Base-by-base conservation (phyloP, 2,797 vertebrate species). In the Hypotaenidia okinawae region DNA sequence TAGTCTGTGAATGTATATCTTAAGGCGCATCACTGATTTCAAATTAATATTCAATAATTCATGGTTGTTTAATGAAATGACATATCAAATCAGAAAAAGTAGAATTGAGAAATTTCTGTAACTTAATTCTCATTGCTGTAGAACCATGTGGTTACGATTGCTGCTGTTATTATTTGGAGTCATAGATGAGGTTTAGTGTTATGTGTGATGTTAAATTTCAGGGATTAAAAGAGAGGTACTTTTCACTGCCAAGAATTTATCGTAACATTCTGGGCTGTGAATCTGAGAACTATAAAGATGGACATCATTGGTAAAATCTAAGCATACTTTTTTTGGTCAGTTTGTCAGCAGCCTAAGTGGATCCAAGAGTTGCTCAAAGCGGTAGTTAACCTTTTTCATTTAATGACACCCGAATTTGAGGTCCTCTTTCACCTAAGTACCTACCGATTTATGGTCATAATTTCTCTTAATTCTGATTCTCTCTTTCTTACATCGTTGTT, bases 21-120 rank as follows among this genome's bases (percentile, higher is more conserved):
- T 95, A 90, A 85, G 69, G 62, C 2, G 6, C 37, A 63, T 57
- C 43, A 32, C 41, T 72, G 73, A 92, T 90, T 90, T 93, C 28
- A 84, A 84, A 66, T 95, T 89, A 89, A 61, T 84, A 88, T 94
- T 98, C 80, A 95, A 92, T 97, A 97, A 97, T 97, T 96, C 89
- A 91, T 96, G 90, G 35, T 86, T 90, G 74, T 94, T 97, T 96
- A 96, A 97, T 97, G 96, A 97, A 96, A 94, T 96, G 93, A 95
- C 84, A 77, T 66, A 85, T 63, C 77, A 86, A 96, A 96, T 96
- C 75, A 85, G 81, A 89, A 94, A 89, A 85, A 82, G 74, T 3
- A 82, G n/a, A 87, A 74, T 7, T 61, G 86, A 91, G 64, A 90
- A n/a, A 89, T 93, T 89, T 93, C 84, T 77, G 19, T 72, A 89